A percentile compares a stretch with the other conserved stretches of the same genome.
phyloP scores from a whole-genome alignment of 2,888 invertebrate species.

The Diarsia rubi region DNA sequence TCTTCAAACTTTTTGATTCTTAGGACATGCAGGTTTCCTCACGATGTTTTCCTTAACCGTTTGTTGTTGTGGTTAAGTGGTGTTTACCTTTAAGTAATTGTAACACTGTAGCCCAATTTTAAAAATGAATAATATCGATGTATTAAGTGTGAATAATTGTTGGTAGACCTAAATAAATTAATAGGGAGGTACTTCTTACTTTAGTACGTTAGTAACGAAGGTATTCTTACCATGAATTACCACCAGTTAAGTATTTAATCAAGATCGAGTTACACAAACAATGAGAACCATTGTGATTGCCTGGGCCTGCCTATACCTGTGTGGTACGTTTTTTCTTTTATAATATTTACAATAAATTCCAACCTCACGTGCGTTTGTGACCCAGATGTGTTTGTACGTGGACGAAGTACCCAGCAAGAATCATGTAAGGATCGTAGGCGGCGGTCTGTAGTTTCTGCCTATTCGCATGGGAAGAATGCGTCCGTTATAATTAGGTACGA shows the following conservation, averaged over 20 bases:
- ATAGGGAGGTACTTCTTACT: neutral
- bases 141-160: no score
- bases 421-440: neutral
- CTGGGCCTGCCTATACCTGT: neutral
- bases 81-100: no score
- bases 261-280: neutral
- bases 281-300: neutral
- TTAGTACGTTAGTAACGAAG: neutral
- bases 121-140: no score
- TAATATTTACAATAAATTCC: neutral
- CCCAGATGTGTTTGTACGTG: neutral
- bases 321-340: neutral
- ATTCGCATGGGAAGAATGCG: neutral
- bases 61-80: no score
- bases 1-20: no score
- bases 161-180: no score
- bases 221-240: constrained; percentile 25
- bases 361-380: neutral
- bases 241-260: neutral
- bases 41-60: no score
- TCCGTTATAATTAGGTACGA: neutral
- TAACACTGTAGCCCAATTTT: no score
- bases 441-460: neutral
- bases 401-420: neutral
- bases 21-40: no score